phyloP scores from a whole-genome alignment of 1,140 invertebrate genomes.

The Aricia agestis region DNA sequence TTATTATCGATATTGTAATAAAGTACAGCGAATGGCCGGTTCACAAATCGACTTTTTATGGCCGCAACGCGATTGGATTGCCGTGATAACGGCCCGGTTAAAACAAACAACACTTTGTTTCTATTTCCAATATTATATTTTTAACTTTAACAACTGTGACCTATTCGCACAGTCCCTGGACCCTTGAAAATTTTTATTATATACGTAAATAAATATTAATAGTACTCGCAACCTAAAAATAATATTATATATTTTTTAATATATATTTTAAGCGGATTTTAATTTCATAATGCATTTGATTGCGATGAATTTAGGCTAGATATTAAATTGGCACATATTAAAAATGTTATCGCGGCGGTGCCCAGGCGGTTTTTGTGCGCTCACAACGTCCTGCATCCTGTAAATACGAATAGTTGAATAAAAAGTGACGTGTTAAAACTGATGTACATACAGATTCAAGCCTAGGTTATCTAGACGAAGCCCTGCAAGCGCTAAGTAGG shows the following conservation, averaged over 20 bases:
- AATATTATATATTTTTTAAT: too few species aligned
- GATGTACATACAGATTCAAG: background rate
- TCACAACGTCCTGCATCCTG: too few species aligned
- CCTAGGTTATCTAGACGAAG: background rate
- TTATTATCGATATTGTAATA: slow-evolving; percentile 10
- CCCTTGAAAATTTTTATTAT: too few species aligned
- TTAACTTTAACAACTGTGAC: background rate
- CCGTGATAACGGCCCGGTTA: background rate
- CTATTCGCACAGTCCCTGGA: background rate
- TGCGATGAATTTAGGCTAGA: too few species aligned
- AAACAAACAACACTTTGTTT: background rate
- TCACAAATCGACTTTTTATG: slow-evolving; percentile 2
- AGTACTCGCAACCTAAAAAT: too few species aligned
- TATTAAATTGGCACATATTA: too few species aligned
- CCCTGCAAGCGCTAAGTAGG: background rate
- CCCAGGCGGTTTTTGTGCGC: too few species aligned
- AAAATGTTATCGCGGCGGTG: too few species aligned
- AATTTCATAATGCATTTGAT: too few species aligned
- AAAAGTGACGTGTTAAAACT: background rate
- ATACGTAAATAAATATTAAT: too few species aligned
- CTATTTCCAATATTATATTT: background rate
- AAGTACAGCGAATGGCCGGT: slow-evolving; percentile 6
- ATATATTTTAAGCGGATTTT: too few species aligned
- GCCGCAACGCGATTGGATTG: background rate
- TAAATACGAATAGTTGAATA: background rate